Evolutionary conservation across 1,140 invertebrate species (phyloP).

Genomic region (Drosophila erecta): DNA sequence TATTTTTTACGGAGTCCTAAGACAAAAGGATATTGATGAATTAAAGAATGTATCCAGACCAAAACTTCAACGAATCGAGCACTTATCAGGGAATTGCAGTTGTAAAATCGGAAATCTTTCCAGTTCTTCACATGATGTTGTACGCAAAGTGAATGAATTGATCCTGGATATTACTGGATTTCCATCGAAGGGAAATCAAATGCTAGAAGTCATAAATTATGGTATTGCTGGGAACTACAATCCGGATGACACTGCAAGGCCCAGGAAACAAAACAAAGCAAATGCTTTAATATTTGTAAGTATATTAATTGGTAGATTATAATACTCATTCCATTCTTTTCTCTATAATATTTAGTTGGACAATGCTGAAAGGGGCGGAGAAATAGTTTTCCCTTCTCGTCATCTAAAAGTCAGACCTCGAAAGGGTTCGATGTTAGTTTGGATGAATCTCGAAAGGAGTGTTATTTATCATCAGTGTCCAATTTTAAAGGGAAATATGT

Average conservation of each 20-base stretch:
- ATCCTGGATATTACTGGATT: conserved; percentile 8
- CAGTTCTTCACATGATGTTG: neutral
- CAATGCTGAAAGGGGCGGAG: conserved; percentile 9
- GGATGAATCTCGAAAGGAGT: neutral
- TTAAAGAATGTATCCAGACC: conserved; percentile 5
- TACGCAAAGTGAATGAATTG: conserved; percentile 9
- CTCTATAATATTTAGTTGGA: conserved; percentile 1
- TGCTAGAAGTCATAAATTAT: conserved; percentile 27
- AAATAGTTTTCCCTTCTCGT: conserved; percentile 21
- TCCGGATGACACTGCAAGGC: conserved; percentile 6
- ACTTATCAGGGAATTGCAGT: conserved; percentile 12
- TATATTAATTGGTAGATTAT: neutral
- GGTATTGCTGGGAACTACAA: conserved; percentile 29
- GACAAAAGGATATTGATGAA: conserved; percentile 4
- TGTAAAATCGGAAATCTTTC: conserved; percentile 7
- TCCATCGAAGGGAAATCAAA: neutral
- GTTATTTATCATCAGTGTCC: conserved; percentile 27
- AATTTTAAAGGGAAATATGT: conserved; percentile 24
- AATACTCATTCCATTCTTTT: neutral
- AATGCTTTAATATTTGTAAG: conserved; percentile 27
- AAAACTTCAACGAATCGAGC: neutral
- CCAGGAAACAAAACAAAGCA: neutral
- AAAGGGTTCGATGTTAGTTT: conserved; percentile 23
- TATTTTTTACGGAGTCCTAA: neutral
- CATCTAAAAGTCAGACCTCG: conserved; percentile 2